These are phyloP conservation scores for Erannis defoliaria DNA, from an alignment of 2,888 invertebrate genomes.

Conservation along the genomic window DNA sequence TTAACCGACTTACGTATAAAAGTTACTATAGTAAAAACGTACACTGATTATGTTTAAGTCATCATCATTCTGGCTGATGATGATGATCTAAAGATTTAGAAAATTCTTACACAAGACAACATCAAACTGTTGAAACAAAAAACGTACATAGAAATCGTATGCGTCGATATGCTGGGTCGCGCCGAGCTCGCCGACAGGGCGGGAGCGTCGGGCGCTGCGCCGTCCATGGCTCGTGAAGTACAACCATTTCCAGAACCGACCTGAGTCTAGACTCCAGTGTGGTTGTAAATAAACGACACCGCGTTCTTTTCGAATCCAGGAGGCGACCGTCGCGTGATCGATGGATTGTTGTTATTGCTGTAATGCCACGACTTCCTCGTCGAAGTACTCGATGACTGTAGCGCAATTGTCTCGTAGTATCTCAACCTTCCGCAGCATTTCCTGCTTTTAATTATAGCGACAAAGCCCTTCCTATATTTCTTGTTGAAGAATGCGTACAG, in stretches of 20 bases:
- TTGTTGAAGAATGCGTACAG: constrained; percentile 98
- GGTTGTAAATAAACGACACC: constrained; percentile 88
- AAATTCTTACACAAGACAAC: constrained; percentile 69
- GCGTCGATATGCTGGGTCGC: constrained; percentile 72
- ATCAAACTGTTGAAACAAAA: constrained; percentile 73
- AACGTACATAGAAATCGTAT: constrained; percentile 67
- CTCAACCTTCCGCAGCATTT: constrained; percentile 94
- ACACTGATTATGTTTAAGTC: constrained; percentile 55
- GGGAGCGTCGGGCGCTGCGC: constrained; percentile 51
- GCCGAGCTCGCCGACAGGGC: constrained; percentile 44
- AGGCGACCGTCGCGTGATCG: constrained; percentile 85
- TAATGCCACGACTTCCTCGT: constrained; percentile 95
- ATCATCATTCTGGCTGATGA: too few relatives aligned
- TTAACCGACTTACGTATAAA: constrained; percentile 76
- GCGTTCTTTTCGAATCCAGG: constrained; percentile 82
- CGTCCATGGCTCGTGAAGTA: constrained; percentile 54
- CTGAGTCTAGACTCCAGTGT: constrained; percentile 89
- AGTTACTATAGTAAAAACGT: constrained; percentile 60
- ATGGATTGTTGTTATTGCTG: constrained; percentile 88
- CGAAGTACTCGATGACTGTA: constrained; percentile 94
- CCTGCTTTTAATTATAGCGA: constrained; percentile 94
- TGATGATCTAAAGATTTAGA: constrained; percentile 46
- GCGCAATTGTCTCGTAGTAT: constrained; percentile 94
- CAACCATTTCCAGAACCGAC: constrained; percentile 53
- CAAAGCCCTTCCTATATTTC: constrained; percentile 96